Base-by-base conservation (phyloP, 2,888 invertebrate species). In the Andrena bicolor region DNA sequence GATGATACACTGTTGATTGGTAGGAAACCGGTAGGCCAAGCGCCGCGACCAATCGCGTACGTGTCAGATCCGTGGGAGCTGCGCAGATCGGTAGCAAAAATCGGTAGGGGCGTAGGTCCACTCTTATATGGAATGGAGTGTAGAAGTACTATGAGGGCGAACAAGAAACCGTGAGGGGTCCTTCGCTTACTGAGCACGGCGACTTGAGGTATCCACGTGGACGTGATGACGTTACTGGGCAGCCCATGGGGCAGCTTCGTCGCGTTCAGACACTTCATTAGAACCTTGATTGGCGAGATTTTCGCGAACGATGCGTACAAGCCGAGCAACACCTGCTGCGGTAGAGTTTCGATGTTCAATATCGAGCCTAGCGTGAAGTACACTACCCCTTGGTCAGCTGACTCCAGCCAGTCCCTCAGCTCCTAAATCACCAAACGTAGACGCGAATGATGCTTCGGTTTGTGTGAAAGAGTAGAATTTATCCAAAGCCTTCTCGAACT, bases 291-390 rank as follows among this genome's bases (percentile, higher is more conserved):
- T 2, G 91, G 92, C 2, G 89, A 78, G 68, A 92, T 85, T 81
- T 91, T 90, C 2, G 56, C 74, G 23, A 92, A 88, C 0, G 90
- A 88, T 8, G 75, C 58, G 71, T 90, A 91, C 0, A 92, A 58
- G 16, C 26, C 32, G 8, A 84, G 78, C 76, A 90, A 8, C 51
- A 64, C 90, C 2, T 89, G 86, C 28, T 58, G 49, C 0, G 90
- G 89, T 8, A 92, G 68, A 0, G 89, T 84, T 53, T 90, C 91
- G 23, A 91, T 86, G 13, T 83, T 83, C 0, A 92, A 3, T 83
- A 92, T 83, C 5, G 92, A 91, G 30, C 93, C 93, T 1, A 93
- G 86, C 6, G 90, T 85, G 72, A 93, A 87, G 51, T 91, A 92
- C 6, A 93, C 84, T 4, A 92, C 88, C 2, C 93, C 93, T 1